Percentiles rank a stretch among this genome's conserved stretches.
Conservation (phyloP, 2,888 invertebrate species). For the Leptogaster cylindrica region DNA sequence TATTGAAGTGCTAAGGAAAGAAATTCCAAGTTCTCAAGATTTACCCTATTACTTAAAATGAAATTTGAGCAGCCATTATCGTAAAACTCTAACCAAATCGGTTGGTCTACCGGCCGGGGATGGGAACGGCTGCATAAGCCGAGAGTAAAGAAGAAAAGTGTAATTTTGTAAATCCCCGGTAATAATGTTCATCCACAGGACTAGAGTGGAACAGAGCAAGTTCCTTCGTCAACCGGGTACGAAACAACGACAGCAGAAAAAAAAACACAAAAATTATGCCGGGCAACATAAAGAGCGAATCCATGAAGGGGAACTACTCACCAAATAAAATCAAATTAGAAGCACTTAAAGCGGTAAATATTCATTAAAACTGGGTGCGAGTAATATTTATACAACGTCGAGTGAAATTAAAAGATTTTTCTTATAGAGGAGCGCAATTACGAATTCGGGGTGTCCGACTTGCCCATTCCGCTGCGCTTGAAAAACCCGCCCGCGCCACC, state of each 20-base stretch:
- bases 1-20: not conserved
- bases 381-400: slow-evolving; percentile 31
- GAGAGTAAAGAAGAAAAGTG: not conserved
- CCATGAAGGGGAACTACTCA: slow-evolving; percentile 16
- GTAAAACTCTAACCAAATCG: slow-evolving; percentile 25
- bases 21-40: slow-evolving; percentile 17
- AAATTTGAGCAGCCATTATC: slow-evolving; percentile 24
- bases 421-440: slow-evolving; percentile 40
- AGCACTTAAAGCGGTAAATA: slow-evolving; percentile 46
- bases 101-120: not conserved
- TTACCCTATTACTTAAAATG: slow-evolving; percentile 26
- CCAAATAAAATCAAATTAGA: slow-evolving; percentile 43
- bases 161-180: slow-evolving; percentile 16
- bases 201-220: not conserved
- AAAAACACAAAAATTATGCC: slow-evolving; percentile 12
- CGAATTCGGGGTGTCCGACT: too few relatives aligned
- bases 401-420: slow-evolving; percentile 43
- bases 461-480: slow-evolving; percentile 14
- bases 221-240: not conserved
- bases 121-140: too few relatives aligned
- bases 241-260: slow-evolving; percentile 5
- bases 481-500: not conserved
- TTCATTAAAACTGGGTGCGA: slow-evolving; percentile 44
- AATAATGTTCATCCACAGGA: not conserved
- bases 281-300: slow-evolving; percentile 19